phyloP scores from a whole-genome alignment of 1,140 invertebrate species.

The Cheumatopsyche charites region DNA sequence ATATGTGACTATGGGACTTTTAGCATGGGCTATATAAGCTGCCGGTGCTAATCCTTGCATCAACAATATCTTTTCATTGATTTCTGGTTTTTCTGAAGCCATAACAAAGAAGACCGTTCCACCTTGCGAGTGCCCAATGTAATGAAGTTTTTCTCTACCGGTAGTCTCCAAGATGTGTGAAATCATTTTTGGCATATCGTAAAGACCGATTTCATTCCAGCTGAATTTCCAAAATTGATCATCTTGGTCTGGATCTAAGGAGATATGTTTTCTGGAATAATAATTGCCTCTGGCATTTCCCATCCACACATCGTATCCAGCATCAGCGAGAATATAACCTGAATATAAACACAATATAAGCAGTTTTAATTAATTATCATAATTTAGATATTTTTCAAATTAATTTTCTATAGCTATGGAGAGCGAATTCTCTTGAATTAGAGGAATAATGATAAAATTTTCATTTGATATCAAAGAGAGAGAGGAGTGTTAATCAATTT shows the following conservation, averaged over 20 bases:
- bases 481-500: no score
- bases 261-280: conserved; percentile 69
- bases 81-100: conserved; percentile 64
- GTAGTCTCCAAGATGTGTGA: conserved; percentile 62
- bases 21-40: conserved; percentile 55
- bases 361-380: background rate
- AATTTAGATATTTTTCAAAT: background rate
- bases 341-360: conserved; percentile 36
- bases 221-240: conserved; percentile 69
- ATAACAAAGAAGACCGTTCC: conserved; percentile 68
- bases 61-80: conserved; percentile 65
- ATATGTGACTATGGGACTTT: background rate
- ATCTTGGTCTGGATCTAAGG: conserved; percentile 57
- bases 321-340: conserved; percentile 59
- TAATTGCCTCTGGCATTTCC: conserved; percentile 74
- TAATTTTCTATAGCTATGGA: background rate
- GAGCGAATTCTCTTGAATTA: background rate
- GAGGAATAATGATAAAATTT: no score
- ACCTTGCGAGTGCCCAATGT: conserved; percentile 66
- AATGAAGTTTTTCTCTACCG: conserved; percentile 57
- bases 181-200: conserved; percentile 69
- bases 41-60: conserved; percentile 68
- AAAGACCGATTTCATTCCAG: conserved; percentile 68
- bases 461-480: no score
- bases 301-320: no score